Base-by-base conservation (phyloP, 2,888 invertebrate species). In the Vannuccia rotundouncinata region DNA sequence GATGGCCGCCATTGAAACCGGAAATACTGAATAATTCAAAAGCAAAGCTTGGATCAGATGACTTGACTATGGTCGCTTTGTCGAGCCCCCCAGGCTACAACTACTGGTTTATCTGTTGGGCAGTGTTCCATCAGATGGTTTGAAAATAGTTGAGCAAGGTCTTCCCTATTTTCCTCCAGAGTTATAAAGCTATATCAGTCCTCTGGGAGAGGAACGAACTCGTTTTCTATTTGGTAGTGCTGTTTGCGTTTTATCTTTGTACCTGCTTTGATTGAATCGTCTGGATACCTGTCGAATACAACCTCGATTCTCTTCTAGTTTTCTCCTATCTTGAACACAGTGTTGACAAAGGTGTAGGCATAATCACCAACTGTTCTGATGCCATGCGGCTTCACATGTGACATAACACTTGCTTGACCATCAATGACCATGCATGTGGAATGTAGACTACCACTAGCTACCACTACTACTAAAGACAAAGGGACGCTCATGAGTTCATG, bases 61-160 rank as follows among this genome's bases (percentile, higher is more conserved):
- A 79, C 31, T 79, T 79, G 30, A 79, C 79, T 17, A 30, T 79
- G 22, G 79, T 79, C 25, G 77, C 77, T n/a, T 79, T 31, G 10
- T n/a, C 30, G 31, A 79, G 75, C 25, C 79, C 79, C n/a, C 79
- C 79, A 29, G n/a, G 79, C 28, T n/a, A 79, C 78, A n/a, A 79
- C 78, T 5, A 79, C 29, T 31, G 76, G n/a, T 30, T 79, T 79
- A 31, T 79, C 78, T 31, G 29, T 13, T 25, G 74, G 79, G 74
- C 27, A 59, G 78, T 17, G 22, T 45, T 45, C 17, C 5, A 45
- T 45, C 45, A 45, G 45, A 45, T 45, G 45, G 45, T 45, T 45
- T 45, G 45, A 45, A 5, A 45, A 45, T 45, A 45, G 45, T 45
- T 13, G 45, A 45, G 45, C 45, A 45, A 45, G 45, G 45, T 45